Conservation (phyloP, 1,140 invertebrate species). For the Drosophila littoralis region DNA sequence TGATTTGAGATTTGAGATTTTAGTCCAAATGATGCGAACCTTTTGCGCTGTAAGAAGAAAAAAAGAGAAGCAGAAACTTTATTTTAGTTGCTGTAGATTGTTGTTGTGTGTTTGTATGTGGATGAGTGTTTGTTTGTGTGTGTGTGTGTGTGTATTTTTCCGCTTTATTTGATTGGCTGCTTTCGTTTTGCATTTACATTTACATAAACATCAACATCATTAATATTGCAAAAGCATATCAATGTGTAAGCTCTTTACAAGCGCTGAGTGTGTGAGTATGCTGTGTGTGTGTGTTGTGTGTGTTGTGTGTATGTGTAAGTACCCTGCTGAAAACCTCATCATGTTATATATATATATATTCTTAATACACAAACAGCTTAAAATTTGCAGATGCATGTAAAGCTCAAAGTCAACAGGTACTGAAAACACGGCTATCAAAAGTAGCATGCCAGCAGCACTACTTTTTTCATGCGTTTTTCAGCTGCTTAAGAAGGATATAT, state of each 20-base stretch:
- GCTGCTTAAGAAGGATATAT: not conserved
- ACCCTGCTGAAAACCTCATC: not conserved
- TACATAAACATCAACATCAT: constrained; percentile 72
- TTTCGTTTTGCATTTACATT: constrained; percentile 56
- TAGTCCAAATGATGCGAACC: constrained; percentile 11
- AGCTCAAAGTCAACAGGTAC: not conserved
- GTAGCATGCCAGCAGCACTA: no score
- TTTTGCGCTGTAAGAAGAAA: constrained; percentile 13
- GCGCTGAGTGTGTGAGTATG: not conserved
- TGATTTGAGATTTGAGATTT: constrained; percentile 45
- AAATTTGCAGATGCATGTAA: not conserved
- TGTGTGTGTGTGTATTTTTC: constrained; percentile 18
- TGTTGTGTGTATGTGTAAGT: constrained; percentile 16
- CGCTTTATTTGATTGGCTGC: constrained; percentile 56
- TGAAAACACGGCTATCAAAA: no score
- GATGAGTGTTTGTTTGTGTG: not conserved
- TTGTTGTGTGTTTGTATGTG: not conserved
- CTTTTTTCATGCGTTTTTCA: no score
- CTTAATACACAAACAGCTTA: not conserved
- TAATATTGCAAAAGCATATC: constrained; percentile 62
- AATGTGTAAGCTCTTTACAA: constrained; percentile 41
- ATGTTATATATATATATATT: not conserved
- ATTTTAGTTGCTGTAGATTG: not conserved
- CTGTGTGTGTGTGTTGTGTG: not conserved
- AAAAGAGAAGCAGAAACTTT: constrained; percentile 23